A percentile compares a stretch with the other conserved stretches of the same genome.
Conservation (phyloP, 2,113 vertebrate genomes). For the Columbina picui region DNA sequence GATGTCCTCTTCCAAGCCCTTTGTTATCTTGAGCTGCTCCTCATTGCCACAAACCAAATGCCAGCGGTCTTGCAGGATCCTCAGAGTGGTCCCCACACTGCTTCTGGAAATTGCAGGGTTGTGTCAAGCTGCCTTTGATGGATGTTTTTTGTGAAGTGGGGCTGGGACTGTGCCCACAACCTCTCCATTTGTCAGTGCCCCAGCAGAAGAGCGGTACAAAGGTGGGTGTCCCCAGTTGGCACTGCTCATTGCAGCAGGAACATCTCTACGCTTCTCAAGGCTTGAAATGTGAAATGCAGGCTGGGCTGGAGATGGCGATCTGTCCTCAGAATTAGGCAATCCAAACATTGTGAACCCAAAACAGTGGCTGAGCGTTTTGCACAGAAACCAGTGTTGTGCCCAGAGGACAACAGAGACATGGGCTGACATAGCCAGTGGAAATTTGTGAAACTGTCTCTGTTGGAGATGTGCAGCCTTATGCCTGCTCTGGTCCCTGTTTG, state of each 20-base stretch:
- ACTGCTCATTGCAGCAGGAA: not conserved
- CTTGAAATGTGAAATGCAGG: not conserved
- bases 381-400: not conserved
- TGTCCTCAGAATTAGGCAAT: not conserved
- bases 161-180: not conserved
- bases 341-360: not conserved
- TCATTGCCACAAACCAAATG: not conserved
- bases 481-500: not conserved
- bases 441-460: not conserved
- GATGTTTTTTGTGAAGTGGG: not conserved
- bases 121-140: not conserved
- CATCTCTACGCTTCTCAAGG: rapidly evolving
- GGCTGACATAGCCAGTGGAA: not conserved
- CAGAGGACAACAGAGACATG: not conserved
- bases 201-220: not conserved
- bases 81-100: not conserved
- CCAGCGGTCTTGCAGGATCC: not conserved
- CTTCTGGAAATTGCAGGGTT: not conserved
- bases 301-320: not conserved
- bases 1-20: not conserved
- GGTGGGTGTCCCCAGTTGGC: not conserved
- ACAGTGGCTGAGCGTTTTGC: not conserved
- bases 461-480: not conserved
- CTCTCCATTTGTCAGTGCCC: not conserved
- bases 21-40: not conserved